phyloP scores from a whole-genome alignment of 2,113 vertebrate species.

The Ahaetulla prasina region DNA sequence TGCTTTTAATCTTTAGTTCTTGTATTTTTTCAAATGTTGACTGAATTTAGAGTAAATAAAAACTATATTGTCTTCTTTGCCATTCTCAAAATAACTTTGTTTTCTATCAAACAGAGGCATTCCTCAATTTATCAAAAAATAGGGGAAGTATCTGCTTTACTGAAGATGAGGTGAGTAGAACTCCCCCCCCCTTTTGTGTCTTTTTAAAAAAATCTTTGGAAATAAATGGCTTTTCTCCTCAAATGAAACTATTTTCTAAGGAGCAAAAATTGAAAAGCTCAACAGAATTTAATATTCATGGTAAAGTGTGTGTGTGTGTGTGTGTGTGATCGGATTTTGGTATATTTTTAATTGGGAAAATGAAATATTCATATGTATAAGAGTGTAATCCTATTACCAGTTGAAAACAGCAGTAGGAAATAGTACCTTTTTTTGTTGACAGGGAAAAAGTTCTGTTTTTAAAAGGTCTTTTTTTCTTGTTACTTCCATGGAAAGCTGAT shows the following conservation, averaged over 20 bases:
- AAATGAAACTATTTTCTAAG: not conserved
- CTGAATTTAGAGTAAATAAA: not conserved
- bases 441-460: not conserved
- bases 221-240: not conserved
- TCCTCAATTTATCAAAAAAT: conserved; percentile 60
- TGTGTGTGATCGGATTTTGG: not conserved
- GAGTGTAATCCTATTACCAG: not conserved
- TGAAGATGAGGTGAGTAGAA: conserved; percentile 62
- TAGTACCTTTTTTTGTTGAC: not conserved
- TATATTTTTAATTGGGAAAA: not conserved
- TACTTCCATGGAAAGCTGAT: not conserved
- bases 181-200: not conserved
- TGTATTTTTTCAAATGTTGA: not conserved
- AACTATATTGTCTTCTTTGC: not conserved
- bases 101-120: conserved; percentile 58
- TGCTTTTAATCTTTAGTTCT: not conserved
- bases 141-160: conserved; percentile 46
- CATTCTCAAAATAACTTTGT: not conserved
- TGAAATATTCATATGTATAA: not conserved
- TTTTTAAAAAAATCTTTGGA: not conserved
- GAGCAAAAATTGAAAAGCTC: not conserved
- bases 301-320: not conserved
- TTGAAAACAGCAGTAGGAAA: not conserved
- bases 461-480: not conserved
- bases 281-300: not conserved